Conservation (phyloP, 2,113 vertebrate genomes). For the Rhinogobius similis region DNA sequence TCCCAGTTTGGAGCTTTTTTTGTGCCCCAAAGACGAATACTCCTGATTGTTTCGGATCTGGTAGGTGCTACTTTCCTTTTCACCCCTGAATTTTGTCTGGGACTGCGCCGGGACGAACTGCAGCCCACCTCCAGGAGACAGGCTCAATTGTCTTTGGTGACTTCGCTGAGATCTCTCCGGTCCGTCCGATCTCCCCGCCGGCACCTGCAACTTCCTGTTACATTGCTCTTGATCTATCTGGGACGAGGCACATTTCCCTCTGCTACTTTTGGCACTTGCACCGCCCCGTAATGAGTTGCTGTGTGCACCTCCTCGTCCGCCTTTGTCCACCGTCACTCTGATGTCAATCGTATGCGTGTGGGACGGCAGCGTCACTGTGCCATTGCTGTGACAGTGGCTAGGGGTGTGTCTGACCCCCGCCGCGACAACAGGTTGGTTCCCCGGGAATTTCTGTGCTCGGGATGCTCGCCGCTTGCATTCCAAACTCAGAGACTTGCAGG, state of each 20-base stretch:
- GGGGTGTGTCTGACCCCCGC: slow-evolving; percentile 52
- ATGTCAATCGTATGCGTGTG: slow-evolving; percentile 81
- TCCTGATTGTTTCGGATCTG: slow-evolving; percentile 50
- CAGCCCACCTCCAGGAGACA: slow-evolving; percentile 68
- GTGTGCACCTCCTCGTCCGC: slow-evolving; percentile 50
- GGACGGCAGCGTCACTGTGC: slow-evolving; percentile 75
- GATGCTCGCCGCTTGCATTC: slow-evolving; percentile 76
- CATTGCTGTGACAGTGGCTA: slow-evolving; percentile 79
- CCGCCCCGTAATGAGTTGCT: slow-evolving; percentile 66
- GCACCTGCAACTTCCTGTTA: slow-evolving; percentile 58
- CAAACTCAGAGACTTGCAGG: slow-evolving; percentile 69
- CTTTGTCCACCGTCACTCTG: slow-evolving; percentile 74
- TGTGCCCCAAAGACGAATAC: slow-evolving; percentile 65
- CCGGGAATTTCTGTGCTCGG: slow-evolving; percentile 65
- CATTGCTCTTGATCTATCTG: slow-evolving; percentile 66
- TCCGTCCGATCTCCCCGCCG: slow-evolving; percentile 53
- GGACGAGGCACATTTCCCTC: slow-evolving; percentile 63
- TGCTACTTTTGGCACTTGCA: slow-evolving; percentile 61
- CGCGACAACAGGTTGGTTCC: slow-evolving; percentile 47
- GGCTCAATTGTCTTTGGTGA: slow-evolving; percentile 64
- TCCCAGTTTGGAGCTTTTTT: slow-evolving; percentile 79
- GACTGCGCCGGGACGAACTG: slow-evolving; percentile 77
- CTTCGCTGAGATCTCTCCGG: slow-evolving; percentile 59
- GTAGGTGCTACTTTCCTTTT: slow-evolving; percentile 61
- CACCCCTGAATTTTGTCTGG: slow-evolving; percentile 56